Percentiles rank a stretch among this genome's conserved stretches.
Evolutionary conservation across 2,797 vertebrate genomes (phyloP).

Genomic region (Balearica regulorum): DNA sequence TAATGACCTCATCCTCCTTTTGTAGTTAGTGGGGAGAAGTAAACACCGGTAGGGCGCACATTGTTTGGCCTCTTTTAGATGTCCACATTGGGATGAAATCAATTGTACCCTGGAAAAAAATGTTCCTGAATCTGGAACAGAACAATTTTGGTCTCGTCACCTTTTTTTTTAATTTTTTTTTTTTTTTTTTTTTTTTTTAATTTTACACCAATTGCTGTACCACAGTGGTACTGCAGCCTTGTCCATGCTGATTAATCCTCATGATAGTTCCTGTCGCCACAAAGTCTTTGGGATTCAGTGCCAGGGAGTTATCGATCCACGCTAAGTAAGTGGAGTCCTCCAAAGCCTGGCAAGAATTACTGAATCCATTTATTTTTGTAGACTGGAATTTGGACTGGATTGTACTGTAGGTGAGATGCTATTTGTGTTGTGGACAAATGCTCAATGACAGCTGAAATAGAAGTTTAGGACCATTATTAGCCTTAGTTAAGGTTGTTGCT

Average conservation of each 20-base stretch:
- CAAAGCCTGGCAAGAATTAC: background rate
- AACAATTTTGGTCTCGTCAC: background rate
- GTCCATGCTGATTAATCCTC: background rate
- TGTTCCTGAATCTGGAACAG: background rate
- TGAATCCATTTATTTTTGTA: background rate
- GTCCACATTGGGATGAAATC: background rate
- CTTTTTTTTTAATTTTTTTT: background rate
- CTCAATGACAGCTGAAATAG: background rate
- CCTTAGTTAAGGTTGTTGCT: background rate
- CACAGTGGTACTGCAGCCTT: background rate
- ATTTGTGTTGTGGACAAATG: background rate
- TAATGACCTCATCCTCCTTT: conserved; percentile 18
- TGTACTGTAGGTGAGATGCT: background rate
- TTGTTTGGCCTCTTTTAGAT: conserved; percentile 1
- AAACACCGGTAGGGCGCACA: rapidly evolving
- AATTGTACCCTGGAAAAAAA: background rate
- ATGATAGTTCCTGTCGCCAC: background rate
- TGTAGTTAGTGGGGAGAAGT: background rate
- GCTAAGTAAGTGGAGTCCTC: background rate
- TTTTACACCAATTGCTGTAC: background rate
- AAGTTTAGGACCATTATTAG: background rate
- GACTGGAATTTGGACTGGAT: background rate
- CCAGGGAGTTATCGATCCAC: background rate
- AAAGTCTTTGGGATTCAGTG: background rate
- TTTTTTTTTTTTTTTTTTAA: too few relatives aligned